Evolutionary conservation across 2,888 invertebrate species (phyloP), one percentile per base, ranked within the genome.

Genomic region (Cerastoderma edule): DNA sequence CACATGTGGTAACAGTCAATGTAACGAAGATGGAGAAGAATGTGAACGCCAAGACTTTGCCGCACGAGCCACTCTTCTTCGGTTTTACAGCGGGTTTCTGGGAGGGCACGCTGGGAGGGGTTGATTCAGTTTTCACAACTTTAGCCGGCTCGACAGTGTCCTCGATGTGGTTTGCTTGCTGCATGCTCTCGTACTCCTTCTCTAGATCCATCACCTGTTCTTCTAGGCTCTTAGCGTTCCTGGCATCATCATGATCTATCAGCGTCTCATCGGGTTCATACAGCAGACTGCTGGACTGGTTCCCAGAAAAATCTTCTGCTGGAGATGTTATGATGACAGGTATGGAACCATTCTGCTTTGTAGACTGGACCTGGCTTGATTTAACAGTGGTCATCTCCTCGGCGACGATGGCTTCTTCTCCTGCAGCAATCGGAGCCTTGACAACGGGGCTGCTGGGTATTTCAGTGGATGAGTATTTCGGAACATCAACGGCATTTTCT

Each of bases 141-240:
- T 72, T 64, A 13, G 72, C 46, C 56, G 81, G 77, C 27, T 67
- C 71, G 16, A 76, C 56, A 28, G 63, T 74, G 50, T 64, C 72
- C 64, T 53, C 70, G 24, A 46, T 50, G 78, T 87, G 85, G 75
- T 88, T 88, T 44, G 81, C 76, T 39, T 76, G 72, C 39, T 79
- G 77, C 70, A 84, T 85, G 63, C 82, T 75, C 60, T 86, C 83
- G 67, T 78, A 84, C 67, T 87, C 84, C 46, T 84, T 84, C 60
- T 90, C 89, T 67, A 90, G 75, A 53, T 87, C 84, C 66, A 83
- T 81, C 19, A 90, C 83, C 80, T 90, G 88, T n/a, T 89, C 88
- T 56, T 90, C 89, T 64, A 90, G 76, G 28, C 85, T 85, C 13
- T 88, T 89, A 2, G 75, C 74, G 8, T 63, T 72, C 27, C 78